These are phyloP conservation scores for Pyrgilauda ruficollis DNA, from an alignment of 2,113 vertebrate species.

Conservation along the genomic window DNA sequence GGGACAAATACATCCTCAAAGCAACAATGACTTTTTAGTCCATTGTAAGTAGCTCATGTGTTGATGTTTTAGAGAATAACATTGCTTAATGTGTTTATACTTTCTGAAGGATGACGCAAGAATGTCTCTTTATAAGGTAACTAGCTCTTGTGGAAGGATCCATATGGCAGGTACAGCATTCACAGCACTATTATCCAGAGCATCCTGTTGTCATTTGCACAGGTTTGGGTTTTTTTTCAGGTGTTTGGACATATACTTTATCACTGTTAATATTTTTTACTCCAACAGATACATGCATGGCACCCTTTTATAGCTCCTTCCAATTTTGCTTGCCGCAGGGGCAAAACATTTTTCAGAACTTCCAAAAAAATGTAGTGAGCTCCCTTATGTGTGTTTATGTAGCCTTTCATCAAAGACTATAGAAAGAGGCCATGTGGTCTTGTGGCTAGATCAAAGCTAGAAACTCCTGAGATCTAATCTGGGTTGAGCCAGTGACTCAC, in stretches of 20 bases:
- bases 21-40: constrained; percentile 66
- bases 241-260: neutral
- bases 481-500: constrained; percentile 58
- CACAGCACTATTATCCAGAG: neutral
- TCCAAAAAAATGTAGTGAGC: constrained; percentile 21
- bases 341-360: constrained; percentile 39
- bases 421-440: constrained; percentile 59
- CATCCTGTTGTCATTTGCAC: neutral
- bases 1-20: constrained; percentile 69
- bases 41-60: constrained; percentile 67
- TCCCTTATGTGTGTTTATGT: constrained; percentile 52
- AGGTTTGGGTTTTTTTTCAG: neutral
- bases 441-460: constrained; percentile 65
- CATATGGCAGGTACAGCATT: constrained; percentile 22
- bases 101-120: constrained; percentile 51
- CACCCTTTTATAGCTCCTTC: neutral
- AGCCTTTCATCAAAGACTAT: constrained; percentile 64
- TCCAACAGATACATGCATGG: neutral
- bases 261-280: neutral
- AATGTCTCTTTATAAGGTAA: constrained; percentile 18
- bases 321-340: constrained; percentile 3
- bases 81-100: constrained; percentile 63
- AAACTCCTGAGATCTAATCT: constrained; percentile 67
- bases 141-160: constrained; percentile 25
- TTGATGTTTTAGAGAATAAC: constrained; percentile 66